Conservation (phyloP, 2,113 vertebrate species). For the Pelmatolapia mariae region DNA sequence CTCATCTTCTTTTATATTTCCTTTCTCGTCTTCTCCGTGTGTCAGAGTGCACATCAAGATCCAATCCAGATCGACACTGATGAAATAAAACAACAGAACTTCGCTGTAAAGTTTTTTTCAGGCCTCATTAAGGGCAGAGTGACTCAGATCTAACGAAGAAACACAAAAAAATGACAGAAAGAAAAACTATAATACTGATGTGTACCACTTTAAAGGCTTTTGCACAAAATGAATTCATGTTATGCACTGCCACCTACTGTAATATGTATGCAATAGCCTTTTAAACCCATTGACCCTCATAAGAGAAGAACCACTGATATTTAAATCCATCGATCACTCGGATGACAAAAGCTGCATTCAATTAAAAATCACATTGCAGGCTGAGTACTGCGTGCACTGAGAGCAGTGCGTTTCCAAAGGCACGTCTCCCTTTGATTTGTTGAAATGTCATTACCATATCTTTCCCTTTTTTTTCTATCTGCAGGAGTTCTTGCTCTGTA, state of each 20-base stretch:
- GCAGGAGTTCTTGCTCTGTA: neutral
- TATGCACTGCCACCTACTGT: constrained; percentile 29
- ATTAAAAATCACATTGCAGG: neutral
- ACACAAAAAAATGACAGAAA: neutral
- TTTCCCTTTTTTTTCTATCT: neutral
- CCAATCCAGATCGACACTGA: neutral
- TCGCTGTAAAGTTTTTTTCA: neutral
- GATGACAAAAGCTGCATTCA: neutral
- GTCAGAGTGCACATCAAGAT: neutral
- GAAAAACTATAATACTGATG: neutral
- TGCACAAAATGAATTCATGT: neutral
- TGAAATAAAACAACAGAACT: neutral
- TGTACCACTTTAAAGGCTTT: neutral
- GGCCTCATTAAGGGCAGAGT: constrained; percentile 23
- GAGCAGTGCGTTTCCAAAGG: neutral
- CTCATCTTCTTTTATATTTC: neutral
- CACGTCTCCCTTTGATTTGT: neutral
- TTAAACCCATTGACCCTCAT: constrained; percentile 4
- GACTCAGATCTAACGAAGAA: neutral
- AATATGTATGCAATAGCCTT: neutral
- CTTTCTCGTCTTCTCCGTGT: neutral
- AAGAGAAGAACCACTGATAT: neutral
- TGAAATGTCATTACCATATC: neutral
- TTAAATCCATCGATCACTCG: neutral
- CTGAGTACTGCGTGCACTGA: neutral